Conservation (phyloP, 1,140 invertebrate species). For the Calycopis cecrops region DNA sequence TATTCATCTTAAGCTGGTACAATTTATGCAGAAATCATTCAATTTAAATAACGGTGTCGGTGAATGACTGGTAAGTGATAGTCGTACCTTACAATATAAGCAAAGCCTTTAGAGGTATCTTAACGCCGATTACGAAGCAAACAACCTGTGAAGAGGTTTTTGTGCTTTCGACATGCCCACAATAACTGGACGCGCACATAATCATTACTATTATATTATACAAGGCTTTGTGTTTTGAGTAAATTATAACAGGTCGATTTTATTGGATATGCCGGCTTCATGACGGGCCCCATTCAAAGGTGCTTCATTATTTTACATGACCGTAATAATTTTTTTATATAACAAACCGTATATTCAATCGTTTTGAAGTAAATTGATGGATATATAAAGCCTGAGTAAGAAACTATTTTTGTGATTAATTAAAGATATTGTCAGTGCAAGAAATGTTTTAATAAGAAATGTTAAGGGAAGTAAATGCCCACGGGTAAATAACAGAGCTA, state of each 20-base stretch:
- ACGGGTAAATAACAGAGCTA: no score
- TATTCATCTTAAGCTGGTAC: no score
- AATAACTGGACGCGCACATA: slow-evolving; percentile 61
- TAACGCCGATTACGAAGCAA: slow-evolving; percentile 58
- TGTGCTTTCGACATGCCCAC: slow-evolving; percentile 65
- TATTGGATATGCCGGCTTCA: slow-evolving; percentile 23
- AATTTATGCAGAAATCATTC: slow-evolving; percentile 28
- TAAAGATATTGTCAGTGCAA: no score
- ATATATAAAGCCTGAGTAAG: no score
- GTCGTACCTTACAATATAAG: slow-evolving; percentile 14
- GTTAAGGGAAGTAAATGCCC: no score
- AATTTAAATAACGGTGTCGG: slow-evolving; percentile 58
- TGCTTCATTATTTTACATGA: slow-evolving; percentile 66
- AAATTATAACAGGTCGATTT: slow-evolving; percentile 70
- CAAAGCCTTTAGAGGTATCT: slow-evolving; percentile 27
- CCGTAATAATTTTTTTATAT: slow-evolving; percentile 41
- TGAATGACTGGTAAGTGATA: slow-evolving; percentile 56
- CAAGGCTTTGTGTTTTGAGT: slow-evolving; percentile 74
- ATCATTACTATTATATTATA: slow-evolving; percentile 71
- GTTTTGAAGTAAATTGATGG: no score
- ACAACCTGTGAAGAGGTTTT: slow-evolving; percentile 68
- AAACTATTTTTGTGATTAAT: no score
- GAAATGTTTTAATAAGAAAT: no score
- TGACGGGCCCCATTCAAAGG: slow-evolving; percentile 30
- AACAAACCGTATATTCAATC: no score